Conservation (phyloP, 1,140 invertebrate species). For the Bilobella aurantiaca region DNA sequence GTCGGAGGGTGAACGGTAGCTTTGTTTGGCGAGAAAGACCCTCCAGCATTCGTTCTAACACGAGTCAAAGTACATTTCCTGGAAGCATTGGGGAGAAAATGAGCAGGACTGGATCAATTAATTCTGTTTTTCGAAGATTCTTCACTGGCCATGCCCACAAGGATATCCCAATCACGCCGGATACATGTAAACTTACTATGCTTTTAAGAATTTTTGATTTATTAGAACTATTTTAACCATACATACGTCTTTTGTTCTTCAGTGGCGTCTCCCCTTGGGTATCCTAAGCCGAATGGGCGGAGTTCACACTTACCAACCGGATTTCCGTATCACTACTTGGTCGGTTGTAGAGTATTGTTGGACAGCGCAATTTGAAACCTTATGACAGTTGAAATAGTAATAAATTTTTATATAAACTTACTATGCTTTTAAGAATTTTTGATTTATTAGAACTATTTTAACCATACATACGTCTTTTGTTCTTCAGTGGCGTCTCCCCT, state of each 20-base stretch:
- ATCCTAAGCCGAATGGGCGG: slow-evolving; percentile 35
- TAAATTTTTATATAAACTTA: too few relatives aligned
- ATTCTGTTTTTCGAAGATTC: slow-evolving; percentile 59
- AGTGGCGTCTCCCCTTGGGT: not conserved
- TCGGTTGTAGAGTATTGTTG: not conserved
- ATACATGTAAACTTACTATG: not conserved
- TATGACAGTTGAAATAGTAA: too few relatives aligned
- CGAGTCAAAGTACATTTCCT: slow-evolving; percentile 34
- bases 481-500: not conserved
- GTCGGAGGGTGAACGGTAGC: slow-evolving; percentile 28
- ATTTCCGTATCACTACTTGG: slow-evolving; percentile 16
- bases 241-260: too few relatives aligned
- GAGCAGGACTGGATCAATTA: slow-evolving; percentile 50
- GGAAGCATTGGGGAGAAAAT: slow-evolving; percentile 42
- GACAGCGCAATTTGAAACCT: too few relatives aligned
- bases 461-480: too few relatives aligned
- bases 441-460: slow-evolving; percentile 10
- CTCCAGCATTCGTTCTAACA: slow-evolving; percentile 27
- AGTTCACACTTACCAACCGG: slow-evolving; percentile 39
- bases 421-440: not conserved
- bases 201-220: slow-evolving; percentile 11
- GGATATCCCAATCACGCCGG: slow-evolving; percentile 8
- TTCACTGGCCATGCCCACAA: slow-evolving; percentile 48
- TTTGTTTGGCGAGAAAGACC: slow-evolving; percentile 30
- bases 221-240: too few relatives aligned